Conservation (phyloP, 35 echinoderm and acorn worm species). For the Heliocidaris tuberculata region DNA sequence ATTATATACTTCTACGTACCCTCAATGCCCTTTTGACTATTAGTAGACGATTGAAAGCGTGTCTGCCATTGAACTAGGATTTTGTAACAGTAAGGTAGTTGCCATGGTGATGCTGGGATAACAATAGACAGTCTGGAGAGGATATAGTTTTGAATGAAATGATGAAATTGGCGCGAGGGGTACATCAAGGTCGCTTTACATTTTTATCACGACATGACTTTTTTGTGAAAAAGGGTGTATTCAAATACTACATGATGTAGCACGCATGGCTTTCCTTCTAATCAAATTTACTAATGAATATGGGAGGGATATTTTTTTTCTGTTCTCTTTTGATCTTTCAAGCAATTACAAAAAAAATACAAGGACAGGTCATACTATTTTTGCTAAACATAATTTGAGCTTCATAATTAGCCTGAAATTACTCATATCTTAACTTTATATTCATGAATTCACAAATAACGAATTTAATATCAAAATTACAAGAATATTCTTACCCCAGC, state of each 20-base stretch:
- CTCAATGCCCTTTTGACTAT: neutral
- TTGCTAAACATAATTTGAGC: neutral
- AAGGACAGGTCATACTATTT: neutral
- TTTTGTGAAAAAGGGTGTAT: no score
- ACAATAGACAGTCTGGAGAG: neutral
- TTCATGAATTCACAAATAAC: no score
- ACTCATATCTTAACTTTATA: no score
- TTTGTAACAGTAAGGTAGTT: neutral
- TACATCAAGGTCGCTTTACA: neutral
- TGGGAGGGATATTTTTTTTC: no score
- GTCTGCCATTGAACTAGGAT: neutral
- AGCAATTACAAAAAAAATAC: neutral
- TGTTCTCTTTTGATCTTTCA: no score
- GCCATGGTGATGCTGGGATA: neutral
- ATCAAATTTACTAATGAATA: no score
- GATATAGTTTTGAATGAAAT: neutral
- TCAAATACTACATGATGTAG: no score
- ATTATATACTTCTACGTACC: neutral
- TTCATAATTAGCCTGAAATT: no score
- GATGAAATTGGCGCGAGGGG: neutral
- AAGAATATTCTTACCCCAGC: no score
- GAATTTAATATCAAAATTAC: no score
- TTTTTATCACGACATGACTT: neutral
- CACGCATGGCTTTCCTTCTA: neutral
- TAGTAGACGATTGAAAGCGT: neutral